These are phyloP conservation scores for Resseliella maxima DNA, from an alignment of 2,888 invertebrate genomes.

Conservation along the genomic window DNA sequence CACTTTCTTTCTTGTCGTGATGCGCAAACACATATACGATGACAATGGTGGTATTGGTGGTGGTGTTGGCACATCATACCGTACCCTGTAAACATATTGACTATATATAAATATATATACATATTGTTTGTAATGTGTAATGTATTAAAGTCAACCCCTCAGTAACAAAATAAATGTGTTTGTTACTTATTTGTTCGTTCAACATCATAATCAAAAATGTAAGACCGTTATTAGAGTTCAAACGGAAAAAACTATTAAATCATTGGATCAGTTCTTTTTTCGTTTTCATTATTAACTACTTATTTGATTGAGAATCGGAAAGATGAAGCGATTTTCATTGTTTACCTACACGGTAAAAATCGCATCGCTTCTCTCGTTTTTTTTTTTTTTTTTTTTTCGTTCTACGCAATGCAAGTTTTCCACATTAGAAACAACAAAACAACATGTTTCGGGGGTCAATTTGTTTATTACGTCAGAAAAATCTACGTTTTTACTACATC, in stretches of 20 bases:
- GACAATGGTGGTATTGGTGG: background rate
- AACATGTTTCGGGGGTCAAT: background rate
- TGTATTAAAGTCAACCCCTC: slow-evolving; percentile 27
- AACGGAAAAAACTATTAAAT: slow-evolving; percentile 25
- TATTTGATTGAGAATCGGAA: background rate
- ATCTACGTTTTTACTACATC: too few species aligned
- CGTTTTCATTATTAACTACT: slow-evolving; percentile 16
- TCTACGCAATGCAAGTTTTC: too few species aligned
- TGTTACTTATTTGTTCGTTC: slow-evolving; percentile 44
- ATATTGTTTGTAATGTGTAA: background rate
- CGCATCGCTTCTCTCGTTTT: too few species aligned
- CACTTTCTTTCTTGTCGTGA: background rate
- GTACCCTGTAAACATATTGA: background rate
- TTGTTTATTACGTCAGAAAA: background rate
- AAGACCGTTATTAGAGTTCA: slow-evolving; percentile 1
- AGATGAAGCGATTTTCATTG: too few species aligned
- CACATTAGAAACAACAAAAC: too few species aligned
- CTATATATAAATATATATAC: background rate
- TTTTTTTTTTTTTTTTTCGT: too few species aligned
- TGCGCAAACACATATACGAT: background rate
- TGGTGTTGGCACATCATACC: background rate
- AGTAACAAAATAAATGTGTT: background rate
- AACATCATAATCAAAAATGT: slow-evolving; percentile 36
- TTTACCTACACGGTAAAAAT: too few species aligned
- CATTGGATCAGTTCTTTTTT: background rate